Percentiles rank a stretch among this genome's conserved stretches.
Evolutionary conservation across 2,888 invertebrate genomes (phyloP).

Genomic region (Eristalis pertinax): DNA sequence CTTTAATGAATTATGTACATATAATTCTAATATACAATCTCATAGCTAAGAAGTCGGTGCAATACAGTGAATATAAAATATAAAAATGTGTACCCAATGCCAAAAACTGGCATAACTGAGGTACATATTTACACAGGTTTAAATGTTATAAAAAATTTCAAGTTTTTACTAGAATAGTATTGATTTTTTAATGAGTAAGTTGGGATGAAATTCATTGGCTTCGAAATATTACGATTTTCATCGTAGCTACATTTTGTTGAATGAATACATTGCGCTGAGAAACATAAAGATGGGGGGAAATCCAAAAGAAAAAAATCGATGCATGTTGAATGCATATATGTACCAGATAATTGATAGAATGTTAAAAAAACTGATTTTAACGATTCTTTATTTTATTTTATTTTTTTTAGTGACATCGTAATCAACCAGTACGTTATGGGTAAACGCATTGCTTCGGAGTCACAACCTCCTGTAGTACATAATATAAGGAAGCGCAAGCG

Average conservation of each 20-base stretch:
- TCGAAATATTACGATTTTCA: not conserved
- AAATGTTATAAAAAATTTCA: not conserved
- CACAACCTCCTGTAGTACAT: conserved; percentile 67
- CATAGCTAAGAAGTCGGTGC: conserved; percentile 22
- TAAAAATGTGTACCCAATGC: conserved; percentile 59
- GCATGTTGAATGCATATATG: not conserved
- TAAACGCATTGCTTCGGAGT: conserved; percentile 76
- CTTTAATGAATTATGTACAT: not conserved
- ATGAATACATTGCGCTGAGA: not conserved
- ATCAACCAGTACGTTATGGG: conserved; percentile 75
- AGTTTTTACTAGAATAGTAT: not conserved
- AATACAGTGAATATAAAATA: conserved; percentile 19
- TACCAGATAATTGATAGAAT: not conserved
- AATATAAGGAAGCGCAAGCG: conserved; percentile 78
- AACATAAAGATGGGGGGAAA: conserved; percentile 47
- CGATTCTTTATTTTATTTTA: not conserved
- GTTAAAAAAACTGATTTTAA: conserved; percentile 3
- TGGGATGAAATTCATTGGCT: no score
- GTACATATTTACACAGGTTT: conserved; percentile 13
- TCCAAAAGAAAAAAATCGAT: not conserved
- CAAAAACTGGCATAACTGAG: conserved; percentile 66
- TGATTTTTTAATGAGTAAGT: not conserved
- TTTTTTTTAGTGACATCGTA: not conserved
- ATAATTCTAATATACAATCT: conserved; percentile 10
- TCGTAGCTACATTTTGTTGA: not conserved